Conservation (phyloP, 2,113 vertebrate species). For the Myocastor coypus region DNA sequence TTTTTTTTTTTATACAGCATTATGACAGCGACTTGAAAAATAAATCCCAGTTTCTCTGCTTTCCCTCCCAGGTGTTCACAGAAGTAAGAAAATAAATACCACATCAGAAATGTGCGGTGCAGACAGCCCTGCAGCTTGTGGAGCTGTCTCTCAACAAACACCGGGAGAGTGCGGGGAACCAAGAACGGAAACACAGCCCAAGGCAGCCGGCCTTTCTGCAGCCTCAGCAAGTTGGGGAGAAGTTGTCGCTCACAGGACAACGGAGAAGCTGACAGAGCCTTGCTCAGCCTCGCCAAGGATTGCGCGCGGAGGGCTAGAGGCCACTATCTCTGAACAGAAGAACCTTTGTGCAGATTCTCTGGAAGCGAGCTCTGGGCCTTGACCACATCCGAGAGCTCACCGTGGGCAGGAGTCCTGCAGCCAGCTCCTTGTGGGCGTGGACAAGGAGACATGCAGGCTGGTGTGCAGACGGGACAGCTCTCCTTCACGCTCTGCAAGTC, state of each 20-base stretch:
- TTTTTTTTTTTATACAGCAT: slow-evolving; percentile 74
- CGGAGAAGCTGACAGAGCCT: slow-evolving; percentile 3
- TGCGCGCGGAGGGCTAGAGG: background rate
- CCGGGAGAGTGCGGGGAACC: slow-evolving; percentile 74
- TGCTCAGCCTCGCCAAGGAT: slow-evolving; percentile 59
- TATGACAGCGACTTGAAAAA: slow-evolving; percentile 78
- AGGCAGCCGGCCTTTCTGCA: slow-evolving; percentile 35
- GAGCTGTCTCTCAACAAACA: slow-evolving; percentile 63
- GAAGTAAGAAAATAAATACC: slow-evolving; percentile 85
- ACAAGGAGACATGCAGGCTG: background rate
- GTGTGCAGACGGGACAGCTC: background rate
- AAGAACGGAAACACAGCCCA: slow-evolving; percentile 77
- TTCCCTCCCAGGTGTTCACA: slow-evolving; percentile 78
- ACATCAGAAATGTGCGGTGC: slow-evolving; percentile 64
- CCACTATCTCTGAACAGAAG: slow-evolving; percentile 58
- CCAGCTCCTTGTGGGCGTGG: background rate
- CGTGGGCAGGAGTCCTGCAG: slow-evolving; percentile 63
- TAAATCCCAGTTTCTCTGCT: slow-evolving; percentile 65
- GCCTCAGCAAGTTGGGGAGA: slow-evolving; percentile 70
- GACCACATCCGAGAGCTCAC: slow-evolving; percentile 67
- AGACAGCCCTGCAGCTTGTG: slow-evolving; percentile 55
- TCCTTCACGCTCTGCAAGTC: slow-evolving; percentile 44
- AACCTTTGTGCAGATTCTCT: slow-evolving; percentile 67
- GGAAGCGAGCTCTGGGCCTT: slow-evolving; percentile 31
- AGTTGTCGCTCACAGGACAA: slow-evolving; percentile 73